Percentiles rank a stretch among this genome's conserved stretches.
phyloP scores from a whole-genome alignment of 1,140 invertebrate species.

The Mamestra configurata region DNA sequence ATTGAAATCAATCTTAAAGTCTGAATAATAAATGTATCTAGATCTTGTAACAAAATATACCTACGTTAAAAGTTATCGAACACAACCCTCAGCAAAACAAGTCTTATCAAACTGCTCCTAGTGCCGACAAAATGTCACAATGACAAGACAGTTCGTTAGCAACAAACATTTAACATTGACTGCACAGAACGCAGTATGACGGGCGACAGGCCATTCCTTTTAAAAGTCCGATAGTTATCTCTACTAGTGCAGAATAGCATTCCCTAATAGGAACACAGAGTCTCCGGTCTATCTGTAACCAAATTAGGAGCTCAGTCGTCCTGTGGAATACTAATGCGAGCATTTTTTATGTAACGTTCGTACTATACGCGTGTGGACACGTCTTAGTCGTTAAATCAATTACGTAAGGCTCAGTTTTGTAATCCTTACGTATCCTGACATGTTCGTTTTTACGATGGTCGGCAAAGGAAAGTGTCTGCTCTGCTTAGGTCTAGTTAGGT shows the following conservation, averaged over 20 bases:
- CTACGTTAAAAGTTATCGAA: not conserved
- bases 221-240: constrained; percentile 42
- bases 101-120: not conserved
- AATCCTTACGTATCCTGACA: constrained; percentile 23
- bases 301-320: constrained; percentile 45
- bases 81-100: constrained; percentile 8
- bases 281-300: constrained; percentile 48
- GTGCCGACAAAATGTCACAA: constrained; percentile 9
- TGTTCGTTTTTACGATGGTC: constrained; percentile 23
- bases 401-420: constrained; percentile 48
- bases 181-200: not conserved
- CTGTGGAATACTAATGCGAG: constrained; percentile 48
- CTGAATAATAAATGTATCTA: too few relatives aligned
- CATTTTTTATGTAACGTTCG: constrained; percentile 48
- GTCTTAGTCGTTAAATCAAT: constrained; percentile 45
- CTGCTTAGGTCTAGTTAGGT: constrained; percentile 12
- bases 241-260: constrained; percentile 36
- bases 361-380: constrained; percentile 14
- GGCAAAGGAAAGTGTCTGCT: constrained; percentile 41
- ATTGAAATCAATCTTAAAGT: too few relatives aligned
- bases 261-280: constrained; percentile 30
- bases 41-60: not conserved
- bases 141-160: constrained; percentile 27
- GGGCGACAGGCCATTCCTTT: constrained; percentile 10
- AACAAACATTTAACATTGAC: constrained; percentile 15